phyloP scores from a whole-genome alignment of 2,113 vertebrate species.

The Triplophysa tibetana region DNA sequence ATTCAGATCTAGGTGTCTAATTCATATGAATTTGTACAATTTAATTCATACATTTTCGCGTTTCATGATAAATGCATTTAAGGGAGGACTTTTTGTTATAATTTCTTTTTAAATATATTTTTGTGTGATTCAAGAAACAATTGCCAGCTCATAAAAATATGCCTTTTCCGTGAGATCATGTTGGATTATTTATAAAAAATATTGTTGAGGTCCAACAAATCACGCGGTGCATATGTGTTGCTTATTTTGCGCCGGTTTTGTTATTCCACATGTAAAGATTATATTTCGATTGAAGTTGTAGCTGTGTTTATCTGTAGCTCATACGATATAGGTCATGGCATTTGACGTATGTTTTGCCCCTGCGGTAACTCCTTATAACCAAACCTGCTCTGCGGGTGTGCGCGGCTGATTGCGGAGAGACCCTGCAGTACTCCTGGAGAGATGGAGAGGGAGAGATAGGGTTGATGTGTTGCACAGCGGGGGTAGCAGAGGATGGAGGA shows the following conservation, averaged over 20 bases:
- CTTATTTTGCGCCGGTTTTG: background rate
- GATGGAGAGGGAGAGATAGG: slow-evolving; percentile 13
- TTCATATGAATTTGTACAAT: too few relatives aligned
- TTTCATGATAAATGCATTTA: too few relatives aligned
- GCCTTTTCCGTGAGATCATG: too few relatives aligned
- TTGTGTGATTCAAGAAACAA: too few relatives aligned
- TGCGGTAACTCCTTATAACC: background rate
- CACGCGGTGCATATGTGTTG: background rate
- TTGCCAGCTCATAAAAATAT: too few relatives aligned
- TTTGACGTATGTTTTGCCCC: background rate
- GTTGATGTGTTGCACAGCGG: slow-evolving; percentile 17
- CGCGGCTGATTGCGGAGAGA: background rate
- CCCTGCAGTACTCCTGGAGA: background rate
- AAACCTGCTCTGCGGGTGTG: slow-evolving; percentile 1
- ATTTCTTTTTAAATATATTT: too few relatives aligned
- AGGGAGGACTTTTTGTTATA: too few relatives aligned
- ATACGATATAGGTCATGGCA: slow-evolving; percentile 15
- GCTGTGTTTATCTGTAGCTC: background rate
- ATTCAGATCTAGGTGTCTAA: too few relatives aligned
- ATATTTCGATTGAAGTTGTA: background rate
- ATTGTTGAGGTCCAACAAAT: background rate
- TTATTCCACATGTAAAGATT: background rate
- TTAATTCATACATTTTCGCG: too few relatives aligned
- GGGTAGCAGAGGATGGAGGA: background rate
- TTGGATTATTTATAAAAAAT: background rate